phyloP scores from a whole-genome alignment of 2,113 vertebrate genomes.

The Cyprinus carpio region DNA sequence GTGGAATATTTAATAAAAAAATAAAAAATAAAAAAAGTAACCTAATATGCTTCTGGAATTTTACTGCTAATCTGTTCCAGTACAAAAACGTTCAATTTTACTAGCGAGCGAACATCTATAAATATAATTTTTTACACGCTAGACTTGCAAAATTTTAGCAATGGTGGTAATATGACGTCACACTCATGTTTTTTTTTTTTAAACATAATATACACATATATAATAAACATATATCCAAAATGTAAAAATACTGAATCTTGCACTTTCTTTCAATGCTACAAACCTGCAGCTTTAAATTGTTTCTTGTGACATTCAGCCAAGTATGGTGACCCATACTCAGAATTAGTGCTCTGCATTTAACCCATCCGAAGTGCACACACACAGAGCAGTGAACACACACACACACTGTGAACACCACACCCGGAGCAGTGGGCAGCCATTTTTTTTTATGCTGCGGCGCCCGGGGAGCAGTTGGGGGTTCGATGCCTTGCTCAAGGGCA shows the following conservation, averaged over 20 bases:
- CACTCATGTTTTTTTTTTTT: background rate
- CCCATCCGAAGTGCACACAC: too few species aligned
- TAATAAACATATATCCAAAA: background rate
- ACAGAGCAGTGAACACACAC: too few species aligned
- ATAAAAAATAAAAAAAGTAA: too few species aligned
- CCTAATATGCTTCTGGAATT: background rate
- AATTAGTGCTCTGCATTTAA: too few species aligned
- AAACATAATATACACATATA: background rate
- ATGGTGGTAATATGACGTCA: background rate
- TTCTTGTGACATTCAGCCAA: too few species aligned
- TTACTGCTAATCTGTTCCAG: background rate
- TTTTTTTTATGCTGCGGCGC: too few species aligned
- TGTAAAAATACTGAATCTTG: background rate
- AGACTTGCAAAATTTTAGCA: background rate
- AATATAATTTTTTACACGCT: background rate
- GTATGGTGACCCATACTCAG: too few species aligned
- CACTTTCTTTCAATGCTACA: background rate
- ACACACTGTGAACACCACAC: too few species aligned
- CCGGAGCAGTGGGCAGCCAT: too few species aligned
- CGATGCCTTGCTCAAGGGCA: too few species aligned
- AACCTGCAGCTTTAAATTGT: background rate
- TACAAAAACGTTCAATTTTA: background rate
- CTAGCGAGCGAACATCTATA: background rate
- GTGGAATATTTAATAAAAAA: too few species aligned
- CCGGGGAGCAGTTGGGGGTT: too few species aligned